Evolutionary conservation across 2,888 invertebrate genomes (phyloP), one percentile per base, ranked within the genome.

Genomic region (Elegia similella): DNA sequence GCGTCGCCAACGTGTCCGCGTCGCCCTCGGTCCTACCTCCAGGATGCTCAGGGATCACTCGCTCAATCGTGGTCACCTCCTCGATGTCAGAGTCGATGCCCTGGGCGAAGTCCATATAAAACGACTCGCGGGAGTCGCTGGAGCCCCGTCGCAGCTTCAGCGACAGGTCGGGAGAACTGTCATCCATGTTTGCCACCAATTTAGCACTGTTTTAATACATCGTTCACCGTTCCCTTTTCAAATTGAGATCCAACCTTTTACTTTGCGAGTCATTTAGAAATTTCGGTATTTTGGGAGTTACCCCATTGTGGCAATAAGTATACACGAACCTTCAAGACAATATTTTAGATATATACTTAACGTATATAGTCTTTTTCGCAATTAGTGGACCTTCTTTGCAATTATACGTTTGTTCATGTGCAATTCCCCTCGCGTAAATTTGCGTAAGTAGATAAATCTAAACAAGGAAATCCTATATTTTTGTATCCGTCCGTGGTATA

Each of bases 81-180:
- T 96, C 96, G 73, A 96, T 97, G 79, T 97, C 97, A 16, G 96
- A 96, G 86, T 97, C 97, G 80, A 97, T 97, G 61, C 97, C 97
- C 91, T 96, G 96, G 73, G 96, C 97, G 80, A 97, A 96, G 88
- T 97, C 96, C 96, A 97, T 96, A 77, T 97, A 97, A 83, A 96
- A 97, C 57, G 96, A 96, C 84, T 97, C 97, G 64, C 96, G 93
- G 38, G 97, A 97, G 86, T 96, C 97, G 80, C 96, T 96, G 42
- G 96, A 96, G 55, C 96, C 96, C 59, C 96, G 94, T 69, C 97
- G 94, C 80, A 97, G 88, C 88, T 96, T 96, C 65, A 97, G 93
- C 90, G 96, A 96, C 86, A 97, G 89, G 88, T 97, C 96, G 62
- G 96, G 96, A 60, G 96, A 96, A 83, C 96, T 96, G 92, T 97